Conservation (phyloP, 2,888 invertebrate species). For the Melieria picta region DNA sequence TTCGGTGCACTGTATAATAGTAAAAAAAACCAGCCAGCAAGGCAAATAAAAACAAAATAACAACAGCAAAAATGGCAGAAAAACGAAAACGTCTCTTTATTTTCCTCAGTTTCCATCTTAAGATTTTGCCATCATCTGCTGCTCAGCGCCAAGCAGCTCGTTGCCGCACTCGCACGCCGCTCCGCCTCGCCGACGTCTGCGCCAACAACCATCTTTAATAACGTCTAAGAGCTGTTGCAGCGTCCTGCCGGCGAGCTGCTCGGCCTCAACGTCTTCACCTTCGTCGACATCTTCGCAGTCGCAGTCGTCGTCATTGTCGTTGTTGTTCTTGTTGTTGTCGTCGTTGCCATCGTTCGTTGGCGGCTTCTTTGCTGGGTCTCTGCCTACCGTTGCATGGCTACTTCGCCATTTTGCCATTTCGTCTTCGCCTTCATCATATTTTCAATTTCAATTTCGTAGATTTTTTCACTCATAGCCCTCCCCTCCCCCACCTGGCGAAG, state of each 20-base stretch:
- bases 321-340: neutral
- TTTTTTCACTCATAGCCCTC: slow-evolving; percentile 47
- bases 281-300: slow-evolving; percentile 31
- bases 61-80: too few species aligned
- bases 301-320: neutral
- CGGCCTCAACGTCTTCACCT: slow-evolving; percentile 20
- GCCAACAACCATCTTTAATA: slow-evolving; percentile 51
- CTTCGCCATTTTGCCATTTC: slow-evolving; percentile 17
- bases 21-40: too few species aligned
- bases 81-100: slow-evolving; percentile 9
- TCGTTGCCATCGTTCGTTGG: slow-evolving; percentile 23
- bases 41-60: too few species aligned
- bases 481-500: slow-evolving; percentile 37
- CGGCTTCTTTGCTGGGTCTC: slow-evolving; percentile 8
- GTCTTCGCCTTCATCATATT: slow-evolving; percentile 44
- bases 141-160: neutral
- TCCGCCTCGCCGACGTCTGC: neutral
- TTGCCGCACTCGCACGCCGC: neutral
- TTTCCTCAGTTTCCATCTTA: slow-evolving; percentile 51
- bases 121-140: slow-evolving; percentile 48
- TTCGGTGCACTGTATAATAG: slow-evolving; percentile 9
- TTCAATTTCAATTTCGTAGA: slow-evolving; percentile 58
- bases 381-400: slow-evolving; percentile 23
- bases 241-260: slow-evolving; percentile 10
- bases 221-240: slow-evolving; percentile 12